Evolutionary conservation across 2,113 vertebrate species (phyloP).

Genomic region (Micronycteris hirsuta): DNA sequence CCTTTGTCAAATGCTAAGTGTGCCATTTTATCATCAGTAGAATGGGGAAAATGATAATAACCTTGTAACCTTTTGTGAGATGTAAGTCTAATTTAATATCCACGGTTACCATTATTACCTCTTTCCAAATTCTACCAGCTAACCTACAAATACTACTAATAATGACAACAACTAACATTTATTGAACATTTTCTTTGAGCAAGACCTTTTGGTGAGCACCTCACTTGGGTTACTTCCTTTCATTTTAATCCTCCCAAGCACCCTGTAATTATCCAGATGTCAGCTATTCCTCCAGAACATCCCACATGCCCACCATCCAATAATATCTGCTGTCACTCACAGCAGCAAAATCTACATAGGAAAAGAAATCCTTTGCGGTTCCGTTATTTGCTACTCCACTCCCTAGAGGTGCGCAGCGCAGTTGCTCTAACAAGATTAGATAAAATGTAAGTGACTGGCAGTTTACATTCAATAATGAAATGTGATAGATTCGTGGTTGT

Average conservation of each 20-base stretch:
- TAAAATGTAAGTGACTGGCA: conserved; percentile 55
- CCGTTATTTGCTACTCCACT: background rate
- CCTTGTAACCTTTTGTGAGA: background rate
- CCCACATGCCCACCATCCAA: background rate
- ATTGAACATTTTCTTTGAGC: background rate
- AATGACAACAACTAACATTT: background rate
- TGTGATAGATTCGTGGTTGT: background rate
- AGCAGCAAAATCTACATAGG: background rate
- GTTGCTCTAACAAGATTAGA: conserved; percentile 45
- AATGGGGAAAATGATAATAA: background rate
- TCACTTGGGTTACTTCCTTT: background rate
- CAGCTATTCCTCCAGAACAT: background rate
- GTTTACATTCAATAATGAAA: conserved; percentile 52
- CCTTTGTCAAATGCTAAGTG: background rate
- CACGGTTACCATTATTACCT: background rate
- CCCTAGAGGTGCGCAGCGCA: conserved; percentile 50
- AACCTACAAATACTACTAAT: background rate
- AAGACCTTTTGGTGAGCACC: background rate
- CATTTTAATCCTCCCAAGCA: background rate
- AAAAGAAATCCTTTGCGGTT: background rate
- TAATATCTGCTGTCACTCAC: background rate
- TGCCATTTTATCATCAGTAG: background rate
- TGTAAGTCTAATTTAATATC: background rate
- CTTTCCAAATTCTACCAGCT: background rate
- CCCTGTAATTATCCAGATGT: background rate